Evolutionary conservation across 2,888 invertebrate species (phyloP).

Genomic region (Prenolepis imparis): DNA sequence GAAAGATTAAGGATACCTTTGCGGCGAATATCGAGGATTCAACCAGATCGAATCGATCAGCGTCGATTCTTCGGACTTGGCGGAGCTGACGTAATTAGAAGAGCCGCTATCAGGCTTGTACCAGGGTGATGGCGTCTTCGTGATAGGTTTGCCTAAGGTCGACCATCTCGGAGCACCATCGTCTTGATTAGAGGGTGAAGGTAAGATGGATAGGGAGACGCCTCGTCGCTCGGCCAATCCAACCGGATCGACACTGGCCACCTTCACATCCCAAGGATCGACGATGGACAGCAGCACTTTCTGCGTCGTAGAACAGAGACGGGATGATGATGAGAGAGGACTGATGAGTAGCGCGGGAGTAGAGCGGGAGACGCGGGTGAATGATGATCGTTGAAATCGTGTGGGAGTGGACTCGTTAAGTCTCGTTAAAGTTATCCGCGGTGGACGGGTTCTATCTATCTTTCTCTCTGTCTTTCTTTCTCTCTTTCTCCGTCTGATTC

Average conservation of each 20-base stretch:
- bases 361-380: constrained; percentile 31
- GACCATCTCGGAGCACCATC: constrained; percentile 54
- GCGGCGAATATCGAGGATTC: constrained; percentile 57
- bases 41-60: constrained; percentile 44
- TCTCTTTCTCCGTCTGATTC: constrained; percentile 22
- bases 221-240: constrained; percentile 80
- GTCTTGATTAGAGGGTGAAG: constrained; percentile 50
- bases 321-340: constrained; percentile 50
- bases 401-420: constrained; percentile 79
- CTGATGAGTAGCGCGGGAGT: constrained; percentile 4
- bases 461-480: background rate
- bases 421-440: constrained; percentile 70
- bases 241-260: constrained; percentile 84
- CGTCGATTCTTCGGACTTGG: constrained; percentile 38
- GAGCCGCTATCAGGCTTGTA: constrained; percentile 78
- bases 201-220: constrained; percentile 74
- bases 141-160: constrained; percentile 57
- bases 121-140: constrained; percentile 83
- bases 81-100: constrained; percentile 29
- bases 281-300: constrained; percentile 83
- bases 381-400: constrained; percentile 44
- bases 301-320: constrained; percentile 68
- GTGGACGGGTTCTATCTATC: constrained; percentile 22
- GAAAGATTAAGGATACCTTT: constrained; percentile 50
- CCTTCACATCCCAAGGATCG: constrained; percentile 84